Conservation (phyloP, 2,113 vertebrate genomes). For the Tenrec ecaudatus region DNA sequence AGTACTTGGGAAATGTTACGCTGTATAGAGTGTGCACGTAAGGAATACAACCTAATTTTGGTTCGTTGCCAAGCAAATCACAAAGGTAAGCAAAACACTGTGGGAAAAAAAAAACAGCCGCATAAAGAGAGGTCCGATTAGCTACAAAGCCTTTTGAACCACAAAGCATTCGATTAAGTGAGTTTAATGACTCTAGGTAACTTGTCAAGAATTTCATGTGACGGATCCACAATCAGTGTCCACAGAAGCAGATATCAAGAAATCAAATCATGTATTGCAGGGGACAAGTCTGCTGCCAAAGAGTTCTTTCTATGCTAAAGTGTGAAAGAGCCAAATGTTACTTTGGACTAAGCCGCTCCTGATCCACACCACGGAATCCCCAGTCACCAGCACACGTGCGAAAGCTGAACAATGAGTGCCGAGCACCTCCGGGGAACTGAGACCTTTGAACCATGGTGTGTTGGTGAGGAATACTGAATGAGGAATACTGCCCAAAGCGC, state of each 20-base stretch:
- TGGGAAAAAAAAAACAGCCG: background rate
- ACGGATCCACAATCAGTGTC: background rate
- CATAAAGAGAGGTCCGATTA: background rate
- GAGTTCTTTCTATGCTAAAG: background rate
- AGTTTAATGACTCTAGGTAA: background rate
- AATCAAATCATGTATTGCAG: background rate
- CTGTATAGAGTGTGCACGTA: background rate
- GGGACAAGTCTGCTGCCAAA: background rate
- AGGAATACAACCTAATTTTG: conserved; percentile 30
- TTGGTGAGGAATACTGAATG: background rate
- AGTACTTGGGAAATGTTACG: background rate
- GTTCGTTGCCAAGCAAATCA: conserved; percentile 20
- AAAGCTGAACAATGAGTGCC: background rate
- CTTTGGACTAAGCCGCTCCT: background rate
- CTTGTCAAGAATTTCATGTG: background rate
- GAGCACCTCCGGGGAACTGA: background rate
- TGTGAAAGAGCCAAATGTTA: background rate
- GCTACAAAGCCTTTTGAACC: conserved; percentile 8
- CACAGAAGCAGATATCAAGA: background rate
- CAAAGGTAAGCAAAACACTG: background rate
- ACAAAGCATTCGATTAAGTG: background rate
- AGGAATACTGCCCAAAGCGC: background rate
- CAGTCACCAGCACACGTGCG: background rate
- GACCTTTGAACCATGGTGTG: background rate
- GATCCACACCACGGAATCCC: background rate